Base-by-base conservation (phyloP, 2,888 invertebrate genomes). In the Erannis defoliaria region DNA sequence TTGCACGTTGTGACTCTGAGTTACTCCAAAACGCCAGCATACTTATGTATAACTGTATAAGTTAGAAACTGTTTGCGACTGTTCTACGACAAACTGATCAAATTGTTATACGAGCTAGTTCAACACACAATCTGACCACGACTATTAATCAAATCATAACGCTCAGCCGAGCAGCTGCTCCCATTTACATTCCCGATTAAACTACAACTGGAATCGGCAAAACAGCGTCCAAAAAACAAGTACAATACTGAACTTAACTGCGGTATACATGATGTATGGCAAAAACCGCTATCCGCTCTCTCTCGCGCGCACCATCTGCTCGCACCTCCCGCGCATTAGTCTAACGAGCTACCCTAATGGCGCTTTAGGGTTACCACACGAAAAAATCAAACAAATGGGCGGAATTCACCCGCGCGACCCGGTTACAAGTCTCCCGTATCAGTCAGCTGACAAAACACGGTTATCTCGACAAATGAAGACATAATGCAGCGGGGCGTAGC, bases 291-390 rank as follows among this genome's bases (percentile, higher is more conserved):
- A 76, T 66, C 76, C 78, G 80, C 79, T 71, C 71, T 74, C 67
- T 74, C 76, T 63, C 58, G 70, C 70, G 70, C 77, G 74, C 80
- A 85, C 82, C 92, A 91, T 81, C 90, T 91, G 91, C 85, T 84
- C 84, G 77, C 83, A 85, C 89, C 87, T 85, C 78, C 81, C 85
- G 78, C 85, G 85, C 90, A 90, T 91, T 91, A 88, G 85, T 84
- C 86, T 91, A 92, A 92, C 91, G 92, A 92, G 90, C 87, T 80
- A 80, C 81, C 86, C 86, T 92, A 91, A 92, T 91, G 90, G 90
- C 85, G 75, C 77, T 84, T 82, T 84, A 87, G 85, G 89, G 85
- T 74, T 84, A 81, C 81, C 78, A 66, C 80, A 72, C 76, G 67
- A 71, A 68, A 77, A 86, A 90, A 89, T 89, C 84, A 88, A 89